A percentile compares a stretch with the other conserved stretches of the same genome.
phyloP scores from a whole-genome alignment of 2,888 invertebrate genomes.

The Phalangium opilio region DNA sequence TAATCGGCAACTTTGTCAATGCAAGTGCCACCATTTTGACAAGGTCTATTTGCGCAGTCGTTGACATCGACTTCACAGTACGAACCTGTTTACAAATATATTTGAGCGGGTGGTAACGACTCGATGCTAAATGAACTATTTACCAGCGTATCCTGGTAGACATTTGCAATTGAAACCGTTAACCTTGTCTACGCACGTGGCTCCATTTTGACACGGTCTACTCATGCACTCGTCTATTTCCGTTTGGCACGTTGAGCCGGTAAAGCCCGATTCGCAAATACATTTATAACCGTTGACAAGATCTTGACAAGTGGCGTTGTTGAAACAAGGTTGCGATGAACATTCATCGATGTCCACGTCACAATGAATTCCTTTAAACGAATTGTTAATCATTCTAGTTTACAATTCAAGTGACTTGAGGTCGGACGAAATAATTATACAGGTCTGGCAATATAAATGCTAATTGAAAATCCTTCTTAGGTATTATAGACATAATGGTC shows the following conservation, averaged over 20 bases:
- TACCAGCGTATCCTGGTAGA: slow-evolving; percentile 22
- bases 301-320: slow-evolving; percentile 38
- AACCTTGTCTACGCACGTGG: slow-evolving; percentile 36
- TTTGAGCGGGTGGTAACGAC: no score
- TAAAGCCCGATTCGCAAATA: slow-evolving; percentile 36
- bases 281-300: slow-evolving; percentile 33
- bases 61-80: slow-evolving; percentile 37
- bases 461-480: no score
- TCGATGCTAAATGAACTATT: no score
- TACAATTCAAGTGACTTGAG: no score
- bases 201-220: slow-evolving; percentile 38
- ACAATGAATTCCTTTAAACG: slow-evolving; percentile 38
- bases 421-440: no score
- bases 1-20: slow-evolving; percentile 22
- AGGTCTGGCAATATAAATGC: no score
- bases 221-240: slow-evolving; percentile 33
- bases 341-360: slow-evolving; percentile 38
- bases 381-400: no score
- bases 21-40: slow-evolving; percentile 37
- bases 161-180: slow-evolving; percentile 35
- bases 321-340: slow-evolving; percentile 39
- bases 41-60: slow-evolving; percentile 44
- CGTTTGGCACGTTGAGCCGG: slow-evolving; percentile 37
- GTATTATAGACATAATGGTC: no score
- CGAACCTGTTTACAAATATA: slow-evolving; percentile 29